Percentiles rank a stretch among this genome's conserved stretches.
Conservation (phyloP, 2,888 invertebrate genomes). For the Maniola hyperantus region DNA sequence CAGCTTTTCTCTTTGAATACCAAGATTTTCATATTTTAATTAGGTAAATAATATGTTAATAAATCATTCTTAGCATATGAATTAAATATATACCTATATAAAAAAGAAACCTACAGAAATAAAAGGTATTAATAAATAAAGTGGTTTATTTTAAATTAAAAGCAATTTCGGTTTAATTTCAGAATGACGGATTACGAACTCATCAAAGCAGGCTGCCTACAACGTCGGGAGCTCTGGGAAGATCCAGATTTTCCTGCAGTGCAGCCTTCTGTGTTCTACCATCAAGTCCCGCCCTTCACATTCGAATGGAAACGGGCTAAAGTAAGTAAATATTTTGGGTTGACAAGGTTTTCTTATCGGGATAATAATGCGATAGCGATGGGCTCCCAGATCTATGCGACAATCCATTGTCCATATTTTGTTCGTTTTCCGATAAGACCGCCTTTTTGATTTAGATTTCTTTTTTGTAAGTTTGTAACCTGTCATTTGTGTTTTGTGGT, state of each 20-base stretch:
- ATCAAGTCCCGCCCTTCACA: conserved; percentile 96
- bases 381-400: too few relatives aligned
- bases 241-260: conserved; percentile 96
- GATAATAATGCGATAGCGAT: too few relatives aligned
- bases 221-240: conserved; percentile 92
- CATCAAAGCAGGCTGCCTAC: conserved; percentile 90
- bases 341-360: too few relatives aligned
- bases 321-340: conserved; percentile 70
- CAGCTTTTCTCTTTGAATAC: conserved; percentile 30
- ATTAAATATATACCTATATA: too few relatives aligned
- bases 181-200: conserved; percentile 92
- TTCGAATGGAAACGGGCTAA: conserved; percentile 95
- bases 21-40: background rate
- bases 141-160: background rate
- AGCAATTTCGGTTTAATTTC: background rate
- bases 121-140: background rate
- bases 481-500: too few relatives aligned
- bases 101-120: background rate
- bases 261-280: conserved; percentile 95
- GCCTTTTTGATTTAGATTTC: too few relatives aligned
- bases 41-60: background rate
- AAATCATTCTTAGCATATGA: too few relatives aligned
- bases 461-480: too few relatives aligned
- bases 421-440: too few relatives aligned
- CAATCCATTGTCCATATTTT: too few relatives aligned